Percentiles rank a stretch among this genome's conserved stretches.
phyloP scores from a whole-genome alignment of 92 coral and sea anemone species.

The Porites cylindrica region DNA sequence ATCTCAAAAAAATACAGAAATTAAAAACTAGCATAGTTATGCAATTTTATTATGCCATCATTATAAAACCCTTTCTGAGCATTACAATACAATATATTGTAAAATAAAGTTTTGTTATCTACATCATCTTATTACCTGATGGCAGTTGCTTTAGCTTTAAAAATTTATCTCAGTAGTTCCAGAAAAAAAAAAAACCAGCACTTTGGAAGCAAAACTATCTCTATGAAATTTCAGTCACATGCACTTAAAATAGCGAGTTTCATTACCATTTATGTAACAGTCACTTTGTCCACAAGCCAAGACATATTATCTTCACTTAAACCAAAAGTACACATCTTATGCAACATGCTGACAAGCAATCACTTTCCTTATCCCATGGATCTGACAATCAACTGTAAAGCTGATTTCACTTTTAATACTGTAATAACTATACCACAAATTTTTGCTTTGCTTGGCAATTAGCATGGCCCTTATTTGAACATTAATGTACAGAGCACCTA shows the following conservation, averaged over 20 bases:
- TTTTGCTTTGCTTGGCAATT: too few species aligned
- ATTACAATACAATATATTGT: constrained; percentile 6
- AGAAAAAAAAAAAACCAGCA: not conserved
- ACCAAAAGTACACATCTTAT: too few species aligned
- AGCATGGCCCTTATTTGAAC: too few species aligned
- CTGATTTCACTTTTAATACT: too few species aligned
- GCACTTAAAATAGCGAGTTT: not conserved
- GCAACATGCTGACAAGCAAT: too few species aligned
- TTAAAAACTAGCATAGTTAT: not conserved
- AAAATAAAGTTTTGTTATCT: not conserved
- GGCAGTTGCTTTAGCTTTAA: not conserved
- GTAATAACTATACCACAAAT: too few species aligned
- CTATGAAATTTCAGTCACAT: not conserved
- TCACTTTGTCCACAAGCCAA: too few species aligned
- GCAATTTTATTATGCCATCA: not conserved
- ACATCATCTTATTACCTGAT: not conserved
- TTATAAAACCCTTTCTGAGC: constrained; percentile 4
- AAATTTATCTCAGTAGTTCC: not conserved
- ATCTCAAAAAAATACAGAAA: not conserved
- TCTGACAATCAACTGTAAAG: too few species aligned
- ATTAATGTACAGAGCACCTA: too few species aligned
- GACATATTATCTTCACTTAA: too few species aligned
- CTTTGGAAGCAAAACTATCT: not conserved
- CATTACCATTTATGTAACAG: not conserved
- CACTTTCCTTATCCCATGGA: too few species aligned